Percentiles rank a stretch among this genome's conserved stretches.
Evolutionary conservation across 2,113 vertebrate genomes (phyloP).

Genomic region (Scomber colias): DNA sequence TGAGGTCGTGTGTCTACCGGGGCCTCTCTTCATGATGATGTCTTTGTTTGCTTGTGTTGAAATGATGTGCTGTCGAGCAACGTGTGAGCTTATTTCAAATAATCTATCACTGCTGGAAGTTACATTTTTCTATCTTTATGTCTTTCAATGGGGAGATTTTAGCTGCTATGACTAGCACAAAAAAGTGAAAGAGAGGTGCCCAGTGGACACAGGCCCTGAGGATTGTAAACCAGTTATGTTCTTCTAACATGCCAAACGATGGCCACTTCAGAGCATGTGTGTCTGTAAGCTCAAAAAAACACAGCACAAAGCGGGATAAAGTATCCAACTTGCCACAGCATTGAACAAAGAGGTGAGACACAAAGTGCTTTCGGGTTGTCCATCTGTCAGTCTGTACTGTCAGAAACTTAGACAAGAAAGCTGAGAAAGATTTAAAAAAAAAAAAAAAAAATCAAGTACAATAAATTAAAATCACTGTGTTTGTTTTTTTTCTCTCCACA

Average conservation of each 20-base stretch:
- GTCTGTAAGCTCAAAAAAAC: constrained; percentile 43
- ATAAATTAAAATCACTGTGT: constrained; percentile 74
- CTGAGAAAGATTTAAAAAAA: constrained; percentile 57
- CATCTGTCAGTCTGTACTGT: constrained; percentile 53
- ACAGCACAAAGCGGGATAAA: constrained; percentile 42
- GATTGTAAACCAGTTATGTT: constrained; percentile 38
- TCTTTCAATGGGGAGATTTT: not conserved
- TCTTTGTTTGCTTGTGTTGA: not conserved
- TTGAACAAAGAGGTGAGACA: constrained; percentile 56
- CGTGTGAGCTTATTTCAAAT: not conserved
- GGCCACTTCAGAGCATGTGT: constrained; percentile 5
- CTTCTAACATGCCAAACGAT: constrained; percentile 1
- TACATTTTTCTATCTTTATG: not conserved
- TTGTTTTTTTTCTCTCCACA: constrained; percentile 10
- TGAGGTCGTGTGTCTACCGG: constrained; percentile 20
- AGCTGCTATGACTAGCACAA: not conserved
- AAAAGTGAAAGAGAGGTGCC: constrained; percentile 16
- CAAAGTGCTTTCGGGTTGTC: constrained; percentile 67
- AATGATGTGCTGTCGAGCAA: not conserved
- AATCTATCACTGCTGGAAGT: not conserved
- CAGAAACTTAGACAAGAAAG: constrained; percentile 56
- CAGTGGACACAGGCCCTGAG: constrained; percentile 30
- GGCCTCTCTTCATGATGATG: not conserved
- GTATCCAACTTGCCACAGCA: constrained; percentile 41
- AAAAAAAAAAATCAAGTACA: constrained; percentile 50